Conservation (phyloP, 2,113 vertebrate genomes). For the Turnix velox region DNA sequence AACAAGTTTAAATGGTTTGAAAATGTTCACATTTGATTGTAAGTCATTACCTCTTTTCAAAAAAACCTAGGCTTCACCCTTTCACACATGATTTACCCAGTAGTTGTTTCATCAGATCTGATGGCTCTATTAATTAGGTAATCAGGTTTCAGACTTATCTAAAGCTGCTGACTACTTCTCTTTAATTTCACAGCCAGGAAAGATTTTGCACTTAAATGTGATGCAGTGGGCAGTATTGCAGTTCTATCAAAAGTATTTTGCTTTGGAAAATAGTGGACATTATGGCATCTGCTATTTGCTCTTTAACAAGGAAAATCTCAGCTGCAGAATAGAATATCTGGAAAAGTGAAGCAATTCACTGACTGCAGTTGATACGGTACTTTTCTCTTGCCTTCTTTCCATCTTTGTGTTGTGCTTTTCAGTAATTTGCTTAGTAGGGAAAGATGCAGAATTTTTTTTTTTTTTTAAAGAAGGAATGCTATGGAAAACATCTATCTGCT, state of each 20-base stretch:
- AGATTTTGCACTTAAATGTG: background rate
- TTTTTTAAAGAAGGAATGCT: background rate
- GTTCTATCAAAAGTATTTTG: background rate
- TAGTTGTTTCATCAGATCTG: background rate
- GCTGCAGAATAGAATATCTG: background rate
- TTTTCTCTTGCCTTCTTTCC: background rate
- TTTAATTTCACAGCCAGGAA: background rate
- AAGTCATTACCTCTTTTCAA: background rate
- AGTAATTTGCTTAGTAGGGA: background rate
- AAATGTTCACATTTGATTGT: background rate
- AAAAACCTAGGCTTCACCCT: background rate
- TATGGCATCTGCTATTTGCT: background rate
- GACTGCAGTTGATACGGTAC: background rate
- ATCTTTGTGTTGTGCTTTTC: background rate
- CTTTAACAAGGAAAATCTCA: background rate
- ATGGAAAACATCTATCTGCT: background rate
- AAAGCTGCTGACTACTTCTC: background rate
- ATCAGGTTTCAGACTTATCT: background rate
- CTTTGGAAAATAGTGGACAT: background rate
- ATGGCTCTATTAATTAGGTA: background rate
- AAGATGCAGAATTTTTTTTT: background rate
- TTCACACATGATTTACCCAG: background rate
- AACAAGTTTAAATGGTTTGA: background rate
- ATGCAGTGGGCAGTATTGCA: background rate
- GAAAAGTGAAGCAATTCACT: background rate